Base-by-base conservation (phyloP, 2,888 invertebrate genomes). In the Deroplatys truncata region DNA sequence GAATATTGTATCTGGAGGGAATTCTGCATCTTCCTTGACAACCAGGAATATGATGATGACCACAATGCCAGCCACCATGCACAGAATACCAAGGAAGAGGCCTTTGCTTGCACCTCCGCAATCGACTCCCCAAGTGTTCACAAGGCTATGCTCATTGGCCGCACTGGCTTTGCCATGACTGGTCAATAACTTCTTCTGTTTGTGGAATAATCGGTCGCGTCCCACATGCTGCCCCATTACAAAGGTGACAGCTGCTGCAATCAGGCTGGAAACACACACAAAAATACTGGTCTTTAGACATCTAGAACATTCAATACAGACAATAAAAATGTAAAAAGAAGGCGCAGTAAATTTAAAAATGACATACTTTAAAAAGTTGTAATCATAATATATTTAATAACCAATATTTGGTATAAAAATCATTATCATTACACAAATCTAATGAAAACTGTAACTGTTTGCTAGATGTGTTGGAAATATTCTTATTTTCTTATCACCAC, bases 181-280 rank as follows among this genome's bases (percentile, higher is more conserved):
- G 85, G 88, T 86, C 56, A 87, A 87, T 35, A 56, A 89, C 85
- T 91, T 91, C 83, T 90, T 90, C 43, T 89, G 89, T 13, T 90
- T 89, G 87, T 91, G 91, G 89, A 91, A 86, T 85, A 91, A 90
- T 35, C 91, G 91, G 89, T 92, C 92, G 16, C 93, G 92, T 1
- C 94, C 94, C 2, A 94, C 94, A 91, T 94, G 94, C 90, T 93
- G 94, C 90, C 95, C 95, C 94, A 95, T 94, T 82, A 95, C 94
- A 91, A 94, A 95, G 1, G 94, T 94, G 89, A 95, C 94, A 0
- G 94, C 94, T 1, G 95, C 95, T 0, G 95, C 95, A 87, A 95
- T 94, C 89, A 95, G 91, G 90, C 94, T 94, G 92, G 56, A 92
- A 89, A 25, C 85, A 84, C 13, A 31, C 25, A 85, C 0, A 10